Conservation (phyloP, 2,888 invertebrate species). For the Spisula solida region DNA sequence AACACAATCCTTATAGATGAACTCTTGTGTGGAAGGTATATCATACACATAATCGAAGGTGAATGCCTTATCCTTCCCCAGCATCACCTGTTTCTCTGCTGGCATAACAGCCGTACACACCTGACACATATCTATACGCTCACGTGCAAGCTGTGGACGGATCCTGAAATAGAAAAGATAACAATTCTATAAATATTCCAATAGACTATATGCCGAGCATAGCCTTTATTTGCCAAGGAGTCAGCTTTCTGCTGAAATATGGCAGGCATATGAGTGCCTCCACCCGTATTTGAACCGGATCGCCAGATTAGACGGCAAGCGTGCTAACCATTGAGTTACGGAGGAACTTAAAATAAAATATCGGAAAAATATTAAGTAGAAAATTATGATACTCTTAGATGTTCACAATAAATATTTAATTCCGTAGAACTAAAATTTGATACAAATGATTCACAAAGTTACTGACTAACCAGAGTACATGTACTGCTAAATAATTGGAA, state of each 20-base stretch:
- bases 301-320: too few relatives aligned
- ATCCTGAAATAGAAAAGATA: slow-evolving; percentile 90
- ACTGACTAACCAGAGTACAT: too few relatives aligned
- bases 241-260: too few relatives aligned
- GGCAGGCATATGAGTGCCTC: too few relatives aligned
- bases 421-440: too few relatives aligned
- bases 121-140: slow-evolving; percentile 97
- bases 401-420: too few relatives aligned
- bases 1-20: slow-evolving; percentile 95
- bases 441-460: too few relatives aligned
- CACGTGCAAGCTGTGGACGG: slow-evolving; percentile 96
- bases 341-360: neutral
- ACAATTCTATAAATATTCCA: neutral
- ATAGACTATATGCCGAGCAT: neutral
- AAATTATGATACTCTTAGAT: too few relatives aligned
- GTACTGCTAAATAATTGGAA: too few relatives aligned
- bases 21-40: slow-evolving; percentile 91
- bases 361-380: neutral
- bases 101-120: slow-evolving; percentile 95
- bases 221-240: too few relatives aligned
- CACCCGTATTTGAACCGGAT: too few relatives aligned
- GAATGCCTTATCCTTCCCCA: slow-evolving; percentile 97
- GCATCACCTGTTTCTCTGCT: slow-evolving; percentile 92
- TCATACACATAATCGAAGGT: slow-evolving; percentile 99
- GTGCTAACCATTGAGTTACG: too few relatives aligned